Base-by-base conservation (phyloP, 2,797 vertebrate species). In the Onychomys arenicola region DNA sequence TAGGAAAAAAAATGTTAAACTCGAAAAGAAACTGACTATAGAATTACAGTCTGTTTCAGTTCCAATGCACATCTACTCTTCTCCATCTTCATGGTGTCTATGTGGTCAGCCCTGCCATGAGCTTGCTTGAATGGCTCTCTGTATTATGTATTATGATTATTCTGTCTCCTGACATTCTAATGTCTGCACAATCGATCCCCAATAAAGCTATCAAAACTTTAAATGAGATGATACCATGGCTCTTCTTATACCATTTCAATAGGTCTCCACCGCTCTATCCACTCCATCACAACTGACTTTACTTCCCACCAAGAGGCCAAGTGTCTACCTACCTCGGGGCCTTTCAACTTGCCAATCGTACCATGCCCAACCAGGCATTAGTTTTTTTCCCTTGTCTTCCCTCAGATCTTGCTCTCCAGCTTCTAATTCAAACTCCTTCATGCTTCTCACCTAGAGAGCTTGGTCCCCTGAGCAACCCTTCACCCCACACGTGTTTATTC, bases 1-100 rank as follows among this genome's bases (percentile, higher is more conserved):
- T 91, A 78, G 89, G 63, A 78, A 93, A 90, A 63, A 80, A 92
- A 92, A 63, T 67, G 34, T 93, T 77, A 86, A 95, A 65, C 61
- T 83, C 90, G 46, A 78, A 80, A 82, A 97, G 87, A 94, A 96
- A 71, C 67, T 91, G 46, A 78, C 91, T 84, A 11, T 83, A 91
- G 49, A 95, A 94, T 94, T 93, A 76, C 13, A 96, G 46, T 69
- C 69, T 82, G 27, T 89, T 93, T 93, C 90, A 37, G 65, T 55
- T 96, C 71, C 73, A 89, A 71, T 75, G 16, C 89, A 67, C 32
- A 69, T 59, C 73, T 23, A 59, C 57, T 89, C 83, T 25, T 92
- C 32, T 84, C 32, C 91, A 29, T 69, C 85, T 89, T 32, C 32
- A 17, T 37, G 34, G 27, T 6, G 2, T 43, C 77, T 57, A 65